Evolutionary conservation across 2,797 vertebrate genomes (phyloP), one percentile per base, ranked within the genome.

Genomic region (Sparus aurata): DNA sequence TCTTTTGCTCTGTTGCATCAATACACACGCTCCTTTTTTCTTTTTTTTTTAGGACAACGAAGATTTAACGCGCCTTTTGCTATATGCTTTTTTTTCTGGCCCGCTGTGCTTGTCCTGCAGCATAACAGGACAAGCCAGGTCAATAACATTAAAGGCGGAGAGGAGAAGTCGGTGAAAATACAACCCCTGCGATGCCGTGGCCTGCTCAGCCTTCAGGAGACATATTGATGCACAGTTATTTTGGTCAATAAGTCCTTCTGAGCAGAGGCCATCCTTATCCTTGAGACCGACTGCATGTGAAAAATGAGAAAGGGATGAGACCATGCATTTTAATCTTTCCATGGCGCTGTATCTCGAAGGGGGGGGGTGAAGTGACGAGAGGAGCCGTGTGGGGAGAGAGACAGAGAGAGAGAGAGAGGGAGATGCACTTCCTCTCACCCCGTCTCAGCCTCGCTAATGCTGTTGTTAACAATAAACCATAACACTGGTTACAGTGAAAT

Each of bases 201-300:
- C 82, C 87, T 81, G 85, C 91, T 90, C 87, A 92, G 93, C 93
- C 94, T 95, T 93, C 89, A 84, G 93, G 94, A 92, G 93, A 93
- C 90, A 87, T 94, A 95, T 95, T 95, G 93, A 95, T 88, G 92
- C 91, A 91, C 85, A 83, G 93, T 94, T 94, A 94, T 96, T 95
- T 95, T 94, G 91, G 94, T 96, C 95, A 96, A 95, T 96, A 95
- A 92, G 92, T 94, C 92, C 87, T 91, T 94, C 93, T 94, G 88
- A 94, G 93, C 84, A 91, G 90, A 94, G 91, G 84, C 92, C 92
- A 92, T 94, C 91, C 94, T 95, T 93, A 94, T 94, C 93, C 94
- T 93, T 94, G 93, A 93, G 87, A 93, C 84, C 81, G 82, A 87
- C 89, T 92, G 89, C 86, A 94, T 92, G 91, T 94, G 92, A 93